Evolutionary conservation across 2,888 invertebrate species (phyloP).

Genomic region (Ennomos fuscantarius): DNA sequence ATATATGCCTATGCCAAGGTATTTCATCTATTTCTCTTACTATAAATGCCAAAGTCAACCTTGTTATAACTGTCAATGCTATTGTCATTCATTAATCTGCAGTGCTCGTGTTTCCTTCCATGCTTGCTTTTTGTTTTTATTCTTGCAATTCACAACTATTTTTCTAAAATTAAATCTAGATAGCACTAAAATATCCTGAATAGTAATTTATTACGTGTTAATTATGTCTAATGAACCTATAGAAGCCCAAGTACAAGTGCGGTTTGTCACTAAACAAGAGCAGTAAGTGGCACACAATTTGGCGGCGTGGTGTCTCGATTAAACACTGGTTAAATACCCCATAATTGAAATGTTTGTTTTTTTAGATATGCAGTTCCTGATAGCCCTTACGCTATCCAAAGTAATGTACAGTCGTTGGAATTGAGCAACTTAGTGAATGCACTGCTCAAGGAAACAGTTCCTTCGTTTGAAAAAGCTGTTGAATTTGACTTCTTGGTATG

Average conservation of each 20-base stretch:
- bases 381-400: slow-evolving; percentile 92
- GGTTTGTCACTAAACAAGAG: slow-evolving; percentile 92
- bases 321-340: not conserved
- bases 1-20: too few relatives aligned
- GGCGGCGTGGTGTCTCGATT: slow-evolving; percentile 34
- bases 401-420: slow-evolving; percentile 87
- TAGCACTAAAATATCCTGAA: too few relatives aligned
- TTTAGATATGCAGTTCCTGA: slow-evolving; percentile 94
- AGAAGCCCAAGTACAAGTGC: slow-evolving; percentile 90
- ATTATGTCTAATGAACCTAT: slow-evolving; percentile 59
- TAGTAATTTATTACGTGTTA: slow-evolving; percentile 1
- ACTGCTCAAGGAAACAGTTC: slow-evolving; percentile 86
- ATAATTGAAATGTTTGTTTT: slow-evolving; percentile 20
- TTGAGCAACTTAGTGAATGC: slow-evolving; percentile 93
- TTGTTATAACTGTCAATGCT: too few relatives aligned
- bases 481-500: slow-evolving; percentile 96
- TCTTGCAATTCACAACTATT: too few relatives aligned
- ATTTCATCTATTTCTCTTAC: too few relatives aligned
- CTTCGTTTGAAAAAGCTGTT: slow-evolving; percentile 68
- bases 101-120: too few relatives aligned
- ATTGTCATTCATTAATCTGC: too few relatives aligned
- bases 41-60: too few relatives aligned
- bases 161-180: too few relatives aligned
- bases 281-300: slow-evolving; percentile 84
- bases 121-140: too few relatives aligned